These are phyloP conservation scores for Gymnocheta viridis DNA, from an alignment of 2,888 invertebrate species.

Conservation along the genomic window DNA sequence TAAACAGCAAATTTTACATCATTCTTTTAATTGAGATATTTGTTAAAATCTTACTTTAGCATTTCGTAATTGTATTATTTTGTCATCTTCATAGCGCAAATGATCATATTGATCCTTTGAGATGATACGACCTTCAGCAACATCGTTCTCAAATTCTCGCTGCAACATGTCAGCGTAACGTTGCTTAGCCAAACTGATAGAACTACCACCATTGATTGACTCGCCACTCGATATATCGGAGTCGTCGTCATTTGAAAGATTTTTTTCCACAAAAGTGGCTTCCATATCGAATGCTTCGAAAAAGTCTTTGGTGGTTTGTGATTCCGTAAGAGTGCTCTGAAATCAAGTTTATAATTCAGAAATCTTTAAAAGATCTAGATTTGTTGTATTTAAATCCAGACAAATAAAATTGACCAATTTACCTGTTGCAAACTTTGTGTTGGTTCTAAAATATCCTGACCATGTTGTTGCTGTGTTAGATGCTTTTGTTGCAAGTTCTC, in stretches of 20 bases:
- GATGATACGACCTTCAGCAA: constrained; percentile 82
- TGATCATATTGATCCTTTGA: constrained; percentile 83
- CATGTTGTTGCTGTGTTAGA: background rate
- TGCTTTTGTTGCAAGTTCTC: constrained; percentile 13
- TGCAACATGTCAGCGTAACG: constrained; percentile 76
- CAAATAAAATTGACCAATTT: background rate
- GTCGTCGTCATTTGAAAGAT: constrained; percentile 73
- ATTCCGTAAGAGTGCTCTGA: constrained; percentile 37
- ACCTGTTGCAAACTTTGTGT: constrained; percentile 15
- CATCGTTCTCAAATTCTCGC: constrained; percentile 77
- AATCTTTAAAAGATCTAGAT: no score
- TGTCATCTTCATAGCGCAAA: constrained; percentile 84
- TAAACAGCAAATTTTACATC: background rate
- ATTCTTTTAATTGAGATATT: background rate
- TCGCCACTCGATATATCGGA: constrained; percentile 76
- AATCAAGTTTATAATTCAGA: no score
- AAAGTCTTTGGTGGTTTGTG: constrained; percentile 21
- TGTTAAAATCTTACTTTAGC: constrained; percentile 82
- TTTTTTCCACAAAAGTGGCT: background rate
- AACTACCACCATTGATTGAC: constrained; percentile 74
- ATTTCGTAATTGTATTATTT: constrained; percentile 83
- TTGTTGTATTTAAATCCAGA: no score
- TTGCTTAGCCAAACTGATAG: constrained; percentile 75
- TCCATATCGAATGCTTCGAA: background rate
- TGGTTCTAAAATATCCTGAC: background rate